Evolutionary conservation across 2,888 invertebrate genomes (phyloP), one percentile per base, ranked within the genome.

Genomic region (Camponotus fellah): DNA sequence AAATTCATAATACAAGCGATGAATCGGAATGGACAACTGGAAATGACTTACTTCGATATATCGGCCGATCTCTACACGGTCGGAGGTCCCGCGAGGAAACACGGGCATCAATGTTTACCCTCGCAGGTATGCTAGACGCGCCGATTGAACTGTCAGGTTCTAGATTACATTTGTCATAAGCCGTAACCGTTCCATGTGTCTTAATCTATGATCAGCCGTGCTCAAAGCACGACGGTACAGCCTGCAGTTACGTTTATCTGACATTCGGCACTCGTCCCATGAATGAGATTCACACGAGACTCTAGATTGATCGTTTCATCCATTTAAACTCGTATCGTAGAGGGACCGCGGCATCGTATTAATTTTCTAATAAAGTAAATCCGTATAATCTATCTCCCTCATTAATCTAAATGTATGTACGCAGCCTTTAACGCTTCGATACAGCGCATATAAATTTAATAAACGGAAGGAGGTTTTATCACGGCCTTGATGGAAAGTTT

Each of bases 151-250:
- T 92, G 92, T 92, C 92, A 92, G 79, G 85, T 79, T 65, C 89
- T 85, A 90, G 92, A 92, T 92, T 91, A 91, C 91, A 90, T 92
- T 92, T 91, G 92, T 92, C 92, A 89, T 92, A 92, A 92, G 89
- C 88, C 89, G 90, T 89, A 91, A 90, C 86, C 82, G 85, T 87
- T 69, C 84, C 66, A 77, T 76, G 84, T 75, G 69, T 85, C 69
- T 68, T 85, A 89, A 88, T 90, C 91, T 90, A 77, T 77, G 86
- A 91, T 90, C 87, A 79, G 75, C 80, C 74, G 65, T 69, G 82
- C 81, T 64, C 66, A 26, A 71, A 58, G 86, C 83, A 85, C 83
- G 49, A 87, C 82, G 77, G 43, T 46, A 46, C 65, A 32, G 66
- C 26, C 58, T 17, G 82, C 80, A 46, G 75, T 60, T 72, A 83